Conservation (phyloP, 64 coral and sea anemone genomes). For the Anthopleura sola region DNA sequence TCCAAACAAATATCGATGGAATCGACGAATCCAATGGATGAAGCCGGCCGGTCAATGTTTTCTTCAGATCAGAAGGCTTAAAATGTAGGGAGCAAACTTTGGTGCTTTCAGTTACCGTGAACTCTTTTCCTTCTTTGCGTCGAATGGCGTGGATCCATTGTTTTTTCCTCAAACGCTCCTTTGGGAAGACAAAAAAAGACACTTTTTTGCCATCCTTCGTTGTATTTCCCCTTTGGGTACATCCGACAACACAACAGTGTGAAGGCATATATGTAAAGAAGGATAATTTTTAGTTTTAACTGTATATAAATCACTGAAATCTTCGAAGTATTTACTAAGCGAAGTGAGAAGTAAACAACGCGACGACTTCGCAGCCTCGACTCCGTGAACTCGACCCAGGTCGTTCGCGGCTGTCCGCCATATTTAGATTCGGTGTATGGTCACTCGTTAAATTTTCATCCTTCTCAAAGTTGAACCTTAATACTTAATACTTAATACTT, state of each 20-base stretch:
- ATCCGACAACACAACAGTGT: slow-evolving; percentile 12
- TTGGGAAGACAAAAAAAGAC: slow-evolving; percentile 13
- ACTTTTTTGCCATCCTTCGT: slow-evolving; percentile 18
- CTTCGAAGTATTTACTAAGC: slow-evolving; percentile 13
- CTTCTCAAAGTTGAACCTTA: too few relatives aligned
- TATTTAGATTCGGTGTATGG: slow-evolving; percentile 25
- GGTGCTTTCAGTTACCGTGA: neutral
- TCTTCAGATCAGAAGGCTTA: slow-evolving; percentile 6
- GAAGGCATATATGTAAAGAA: slow-evolving; percentile 15
- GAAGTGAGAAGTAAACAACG: neutral
- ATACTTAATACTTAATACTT: too few relatives aligned
- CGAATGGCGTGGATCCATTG: slow-evolving; percentile 30
- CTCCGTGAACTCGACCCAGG: slow-evolving; percentile 16
- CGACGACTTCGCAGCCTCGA: slow-evolving; percentile 15
- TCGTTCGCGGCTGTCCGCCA: too few relatives aligned
- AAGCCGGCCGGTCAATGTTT: slow-evolving; percentile 18
- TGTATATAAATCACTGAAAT: slow-evolving; percentile 7
- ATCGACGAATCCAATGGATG: neutral
- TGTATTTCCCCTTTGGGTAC: slow-evolving; percentile 16
- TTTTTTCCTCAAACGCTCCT: slow-evolving; percentile 22
- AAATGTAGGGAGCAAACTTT: slow-evolving; percentile 41
- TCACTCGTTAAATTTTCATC: too few relatives aligned
- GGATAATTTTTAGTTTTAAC: slow-evolving; percentile 15
- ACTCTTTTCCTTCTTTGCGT: slow-evolving; percentile 30
- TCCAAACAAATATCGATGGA: slow-evolving; percentile 11